A percentile compares a stretch with the other conserved stretches of the same genome.
Conservation (phyloP, 2,113 vertebrate genomes). For the Forbesichthys papilliferus region DNA sequence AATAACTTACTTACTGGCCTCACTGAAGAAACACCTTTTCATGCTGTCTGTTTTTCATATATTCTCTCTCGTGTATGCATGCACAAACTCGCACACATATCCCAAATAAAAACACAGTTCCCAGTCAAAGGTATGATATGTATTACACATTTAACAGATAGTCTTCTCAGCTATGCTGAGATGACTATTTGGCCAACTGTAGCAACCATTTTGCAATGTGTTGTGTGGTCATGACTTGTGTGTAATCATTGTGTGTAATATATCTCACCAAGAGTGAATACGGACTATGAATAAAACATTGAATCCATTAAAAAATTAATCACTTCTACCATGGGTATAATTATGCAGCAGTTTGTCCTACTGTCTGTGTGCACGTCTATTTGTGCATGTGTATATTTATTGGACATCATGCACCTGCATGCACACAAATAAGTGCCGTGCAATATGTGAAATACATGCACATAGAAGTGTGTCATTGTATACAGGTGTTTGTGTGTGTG, state of each 20-base stretch:
- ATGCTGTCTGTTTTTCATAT: conserved; percentile 18
- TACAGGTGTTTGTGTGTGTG: not conserved
- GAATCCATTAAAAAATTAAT: conserved; percentile 78
- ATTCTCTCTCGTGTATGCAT: conserved; percentile 15
- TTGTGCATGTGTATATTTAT: not conserved
- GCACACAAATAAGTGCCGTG: too few species aligned
- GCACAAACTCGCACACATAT: not conserved
- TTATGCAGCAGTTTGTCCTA: conserved; percentile 68
- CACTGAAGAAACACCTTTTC: conserved; percentile 44
- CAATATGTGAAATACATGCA: too few species aligned
- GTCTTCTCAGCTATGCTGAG: not conserved
- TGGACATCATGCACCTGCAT: too few species aligned
- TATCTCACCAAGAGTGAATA: conserved; percentile 53
- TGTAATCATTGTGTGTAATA: conserved; percentile 31
- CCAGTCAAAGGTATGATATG: not conserved
- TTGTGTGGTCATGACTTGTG: conserved; percentile 36
- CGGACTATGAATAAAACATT: conserved; percentile 79
- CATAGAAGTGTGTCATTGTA: too few species aligned
- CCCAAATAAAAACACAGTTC: not conserved
- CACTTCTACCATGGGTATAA: conserved; percentile 73
- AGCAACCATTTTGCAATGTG: conserved; percentile 33
- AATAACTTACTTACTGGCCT: conserved; percentile 59
- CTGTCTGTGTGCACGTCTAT: conserved; percentile 22
- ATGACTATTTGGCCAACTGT: conserved; percentile 26
- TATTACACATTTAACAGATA: not conserved